Conservation (phyloP, 2,113 vertebrate species). For the Catharus minimus region DNA sequence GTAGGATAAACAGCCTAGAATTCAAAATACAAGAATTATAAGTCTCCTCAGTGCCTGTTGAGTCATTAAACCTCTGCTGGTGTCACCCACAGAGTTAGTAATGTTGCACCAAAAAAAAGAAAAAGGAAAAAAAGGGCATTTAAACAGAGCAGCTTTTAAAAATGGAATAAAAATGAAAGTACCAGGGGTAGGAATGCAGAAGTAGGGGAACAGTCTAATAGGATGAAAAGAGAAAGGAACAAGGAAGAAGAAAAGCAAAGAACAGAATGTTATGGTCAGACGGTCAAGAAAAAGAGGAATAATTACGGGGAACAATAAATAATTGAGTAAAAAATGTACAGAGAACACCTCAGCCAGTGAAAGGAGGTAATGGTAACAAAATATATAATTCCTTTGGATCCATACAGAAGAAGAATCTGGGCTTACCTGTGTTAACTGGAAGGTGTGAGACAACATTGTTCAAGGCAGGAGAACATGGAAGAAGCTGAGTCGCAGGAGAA, state of each 20-base stretch:
- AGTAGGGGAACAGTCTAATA: not conserved
- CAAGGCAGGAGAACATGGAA: not conserved
- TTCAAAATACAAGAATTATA: not conserved
- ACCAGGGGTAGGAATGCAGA: not conserved
- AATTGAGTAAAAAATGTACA: not conserved
- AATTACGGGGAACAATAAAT: not conserved
- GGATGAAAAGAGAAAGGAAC: not conserved
- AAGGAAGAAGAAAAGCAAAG: not conserved
- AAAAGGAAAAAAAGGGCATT: not conserved
- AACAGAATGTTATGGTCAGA: not conserved
- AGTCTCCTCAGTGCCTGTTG: not conserved
- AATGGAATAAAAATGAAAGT: not conserved
- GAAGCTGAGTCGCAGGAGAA: not conserved
- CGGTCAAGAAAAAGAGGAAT: not conserved
- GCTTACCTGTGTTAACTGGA: conserved; percentile 6
- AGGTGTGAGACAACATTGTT: not conserved
- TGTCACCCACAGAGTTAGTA: not conserved
- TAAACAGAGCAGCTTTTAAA: not conserved
- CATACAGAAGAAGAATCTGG: not conserved
- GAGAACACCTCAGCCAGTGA: not conserved
- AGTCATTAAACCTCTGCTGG: not conserved
- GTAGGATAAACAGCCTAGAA: not conserved
- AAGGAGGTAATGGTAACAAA: not conserved
- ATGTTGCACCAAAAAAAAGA: not conserved
- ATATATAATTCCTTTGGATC: not conserved